A percentile compares a stretch with the other conserved stretches of the same genome.
Conservation (phyloP, 2,113 vertebrate species). For the Capra hircus region DNA sequence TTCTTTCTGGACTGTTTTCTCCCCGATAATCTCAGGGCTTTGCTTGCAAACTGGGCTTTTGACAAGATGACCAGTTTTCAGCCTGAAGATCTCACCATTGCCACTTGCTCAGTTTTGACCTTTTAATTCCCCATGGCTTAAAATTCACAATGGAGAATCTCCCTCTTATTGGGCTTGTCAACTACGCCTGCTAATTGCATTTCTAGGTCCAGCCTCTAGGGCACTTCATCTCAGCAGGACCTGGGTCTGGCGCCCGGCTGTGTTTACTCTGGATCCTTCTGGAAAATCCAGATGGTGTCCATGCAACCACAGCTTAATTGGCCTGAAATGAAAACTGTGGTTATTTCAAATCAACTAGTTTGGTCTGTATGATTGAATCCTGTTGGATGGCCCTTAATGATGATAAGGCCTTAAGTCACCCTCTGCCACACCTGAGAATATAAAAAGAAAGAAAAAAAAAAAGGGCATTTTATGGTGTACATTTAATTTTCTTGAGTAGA, state of each 20-base stretch:
- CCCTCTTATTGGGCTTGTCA: not conserved
- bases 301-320: not conserved
- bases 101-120: not conserved
- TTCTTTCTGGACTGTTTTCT: not conserved
- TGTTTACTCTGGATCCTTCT: not conserved
- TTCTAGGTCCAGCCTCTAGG: not conserved
- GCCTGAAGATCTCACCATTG: not conserved
- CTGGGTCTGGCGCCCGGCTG: not conserved
- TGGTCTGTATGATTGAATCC: not conserved
- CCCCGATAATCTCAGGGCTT: not conserved
- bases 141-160: not conserved
- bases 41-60: not conserved
- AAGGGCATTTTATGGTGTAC: not conserved
- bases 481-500: conserved; percentile 13
- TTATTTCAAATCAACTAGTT: conserved; percentile 19
- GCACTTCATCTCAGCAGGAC: not conserved
- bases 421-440: not conserved
- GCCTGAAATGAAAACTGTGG: conserved; percentile 24
- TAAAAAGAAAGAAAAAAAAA: not conserved
- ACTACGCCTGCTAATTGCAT: not conserved
- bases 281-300: not conserved
- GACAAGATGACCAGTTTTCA: not conserved
- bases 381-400: not conserved
- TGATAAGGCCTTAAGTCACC: not conserved
- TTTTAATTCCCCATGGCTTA: not conserved